phyloP scores from a whole-genome alignment of 1,140 invertebrate genomes.

The Sinonovacula constricta region DNA sequence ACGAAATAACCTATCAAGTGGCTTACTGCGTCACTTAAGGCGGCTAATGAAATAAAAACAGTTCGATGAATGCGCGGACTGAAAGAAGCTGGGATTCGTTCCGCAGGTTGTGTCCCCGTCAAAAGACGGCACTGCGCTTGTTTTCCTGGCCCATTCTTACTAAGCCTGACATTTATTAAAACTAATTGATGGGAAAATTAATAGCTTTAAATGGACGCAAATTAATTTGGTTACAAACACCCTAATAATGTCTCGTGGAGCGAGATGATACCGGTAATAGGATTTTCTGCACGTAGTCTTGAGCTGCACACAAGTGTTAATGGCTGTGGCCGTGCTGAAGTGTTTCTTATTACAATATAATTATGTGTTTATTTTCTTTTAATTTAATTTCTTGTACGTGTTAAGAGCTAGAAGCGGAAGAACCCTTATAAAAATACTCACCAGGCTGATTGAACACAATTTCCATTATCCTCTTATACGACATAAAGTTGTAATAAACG shows the following conservation, averaged over 20 bases:
- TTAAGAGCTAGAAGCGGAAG: slow-evolving; percentile 23
- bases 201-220: slow-evolving; percentile 46
- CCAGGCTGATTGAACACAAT: slow-evolving; percentile 30
- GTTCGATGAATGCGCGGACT: slow-evolving; percentile 30
- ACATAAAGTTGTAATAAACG: not conserved
- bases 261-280: slow-evolving; percentile 30
- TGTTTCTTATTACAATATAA: slow-evolving; percentile 20
- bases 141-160: slow-evolving; percentile 44
- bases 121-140: slow-evolving; percentile 32
- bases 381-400: not conserved
- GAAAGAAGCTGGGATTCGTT: too few relatives aligned
- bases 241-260: slow-evolving; percentile 23
- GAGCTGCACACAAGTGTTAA: slow-evolving; percentile 30
- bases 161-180: slow-evolving; percentile 39
- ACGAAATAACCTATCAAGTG: slow-evolving; percentile 15
- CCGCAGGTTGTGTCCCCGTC: not conserved
- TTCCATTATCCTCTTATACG: slow-evolving; percentile 1
- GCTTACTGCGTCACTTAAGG: slow-evolving; percentile 18
- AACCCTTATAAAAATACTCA: not conserved
- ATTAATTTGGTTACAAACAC: slow-evolving; percentile 48
- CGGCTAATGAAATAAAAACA: slow-evolving; percentile 48
- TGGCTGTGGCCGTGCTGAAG: slow-evolving; percentile 15
- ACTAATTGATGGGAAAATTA: slow-evolving; percentile 47
- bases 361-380: not conserved
- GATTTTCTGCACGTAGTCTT: slow-evolving; percentile 16